Evolutionary conservation across 2,888 invertebrate species (phyloP), one percentile per base, ranked within the genome.

Genomic region (Ischnura elegans): DNA sequence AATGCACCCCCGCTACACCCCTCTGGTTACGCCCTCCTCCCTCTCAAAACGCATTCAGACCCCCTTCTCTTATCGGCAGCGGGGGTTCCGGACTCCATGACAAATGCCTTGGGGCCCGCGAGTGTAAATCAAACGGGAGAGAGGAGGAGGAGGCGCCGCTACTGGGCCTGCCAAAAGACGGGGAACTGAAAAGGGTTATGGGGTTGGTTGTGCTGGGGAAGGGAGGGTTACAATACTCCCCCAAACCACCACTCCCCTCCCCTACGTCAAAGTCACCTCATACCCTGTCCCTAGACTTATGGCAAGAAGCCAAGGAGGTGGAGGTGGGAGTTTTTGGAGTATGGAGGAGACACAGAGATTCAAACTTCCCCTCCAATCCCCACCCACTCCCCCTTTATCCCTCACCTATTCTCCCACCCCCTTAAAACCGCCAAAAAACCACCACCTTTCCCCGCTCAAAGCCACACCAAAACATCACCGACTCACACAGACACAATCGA

Each of bases 41-140:
- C 8, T 19, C 51, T 51, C 51, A 13, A 51, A 36, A 36, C 87
- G 55, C 87, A 87, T 55, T 87, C 55, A 51, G 36, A 87, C 85
- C 86, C 85, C 42, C 86, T 86, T 46, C 90, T 61, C 90, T 90
- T 90, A 90, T 90, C 90, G 90, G 90, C 55, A 8, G 42, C 42
- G 21, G 87, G n/a, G 87, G 87, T 47, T 87, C 87, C 51, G 90
- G 66, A 90, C 90, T 61, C 61, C 61, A 42, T 90, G 90, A 90
- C 90, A 90, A 90, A 90, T 90, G 90, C 90, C 90, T 90, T 2
- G 61, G 61, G 66, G 43, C 42, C 42, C 61, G 43, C 5, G 90
- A 55, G 90, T 45, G 90, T 90, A 90, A 90, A 90, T 90, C 90
- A 90, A 90, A 90, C 45, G n/a, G 90, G 61, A 51, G 51, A 19